Evolutionary conservation across 2,888 invertebrate genomes (phyloP).

Genomic region (Caenorhabditis drosophilae): DNA sequence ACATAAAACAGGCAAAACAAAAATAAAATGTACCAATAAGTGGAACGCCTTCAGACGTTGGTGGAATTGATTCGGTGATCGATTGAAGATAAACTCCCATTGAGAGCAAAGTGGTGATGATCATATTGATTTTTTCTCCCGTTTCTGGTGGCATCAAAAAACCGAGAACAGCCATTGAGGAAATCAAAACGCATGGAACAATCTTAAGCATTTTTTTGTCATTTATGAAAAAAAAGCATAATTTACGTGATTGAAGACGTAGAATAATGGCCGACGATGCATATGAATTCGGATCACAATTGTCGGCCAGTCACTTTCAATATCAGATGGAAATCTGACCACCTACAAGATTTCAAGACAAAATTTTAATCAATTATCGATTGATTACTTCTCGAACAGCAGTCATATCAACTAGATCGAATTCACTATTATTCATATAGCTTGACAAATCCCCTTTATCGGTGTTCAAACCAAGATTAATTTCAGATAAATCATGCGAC

Average conservation of each 20-base stretch:
- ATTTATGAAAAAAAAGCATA: not conserved
- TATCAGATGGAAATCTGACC: conserved; percentile 59
- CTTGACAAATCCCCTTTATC: conserved; percentile 82
- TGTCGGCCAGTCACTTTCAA: conserved; percentile 72
- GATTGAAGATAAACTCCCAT: conserved; percentile 74
- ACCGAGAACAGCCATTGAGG: conserved; percentile 73
- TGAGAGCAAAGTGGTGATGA: conserved; percentile 74
- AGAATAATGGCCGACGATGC: conserved; percentile 73
- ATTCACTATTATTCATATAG: conserved; percentile 90
- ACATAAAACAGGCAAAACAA: too few relatives aligned
- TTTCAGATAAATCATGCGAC: conserved; percentile 73
- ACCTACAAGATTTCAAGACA: conserved; percentile 7
- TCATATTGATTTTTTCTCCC: conserved; percentile 72
- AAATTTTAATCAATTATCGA: not conserved
- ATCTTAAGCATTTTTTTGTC: conserved; percentile 68
- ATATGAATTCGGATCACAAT: conserved; percentile 72
- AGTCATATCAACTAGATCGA: conserved; percentile 76
- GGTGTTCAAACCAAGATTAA: conserved; percentile 78
- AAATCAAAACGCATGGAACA: conserved; percentile 74
- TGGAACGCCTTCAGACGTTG: conserved; percentile 74
- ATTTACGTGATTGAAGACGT: conserved; percentile 71
- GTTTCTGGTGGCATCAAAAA: conserved; percentile 75
- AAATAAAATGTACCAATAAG: conserved; percentile 73
- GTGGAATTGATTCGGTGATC: conserved; percentile 75
- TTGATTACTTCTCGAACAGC: conserved; percentile 66